Conservation (phyloP, 1,140 invertebrate genomes). For the Ostrea edulis region DNA sequence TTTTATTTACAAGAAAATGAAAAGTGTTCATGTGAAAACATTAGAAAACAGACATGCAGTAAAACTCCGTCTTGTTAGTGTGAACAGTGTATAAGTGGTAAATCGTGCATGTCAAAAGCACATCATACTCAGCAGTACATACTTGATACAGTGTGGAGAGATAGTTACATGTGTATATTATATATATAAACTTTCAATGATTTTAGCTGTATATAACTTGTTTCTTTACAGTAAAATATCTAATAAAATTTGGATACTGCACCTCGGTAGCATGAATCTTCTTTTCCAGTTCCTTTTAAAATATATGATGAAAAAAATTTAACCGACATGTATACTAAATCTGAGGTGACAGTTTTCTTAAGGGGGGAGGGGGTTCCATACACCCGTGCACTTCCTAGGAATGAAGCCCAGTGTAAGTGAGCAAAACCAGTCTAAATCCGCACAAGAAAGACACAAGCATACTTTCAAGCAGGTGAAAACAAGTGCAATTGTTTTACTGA, state of each 20-base stretch:
- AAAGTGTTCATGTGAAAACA: no score
- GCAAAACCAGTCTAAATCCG: background rate
- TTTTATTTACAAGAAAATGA: no score
- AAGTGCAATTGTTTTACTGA: background rate
- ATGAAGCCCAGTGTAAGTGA: background rate
- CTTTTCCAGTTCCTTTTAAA: conserved; percentile 16
- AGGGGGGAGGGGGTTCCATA: background rate
- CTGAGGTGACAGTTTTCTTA: background rate
- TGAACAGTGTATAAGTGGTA: no score
- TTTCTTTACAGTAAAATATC: background rate
- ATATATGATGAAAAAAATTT: background rate
- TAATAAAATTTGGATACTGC: background rate
- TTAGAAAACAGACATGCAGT: no score
- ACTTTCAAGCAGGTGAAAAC: conserved; percentile 3
- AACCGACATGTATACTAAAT: background rate
- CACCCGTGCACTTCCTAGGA: background rate
- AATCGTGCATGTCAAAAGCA: no score
- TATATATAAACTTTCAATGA: background rate
- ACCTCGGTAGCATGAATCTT: background rate
- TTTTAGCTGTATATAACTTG: background rate
- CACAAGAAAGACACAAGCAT: background rate
- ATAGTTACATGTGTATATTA: no score
- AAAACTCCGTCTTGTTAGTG: no score
- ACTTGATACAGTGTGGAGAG: no score
- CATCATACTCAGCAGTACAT: no score